Conservation (phyloP, 2,113 vertebrate genomes). For the Lycocorax pyrrhopterus region DNA sequence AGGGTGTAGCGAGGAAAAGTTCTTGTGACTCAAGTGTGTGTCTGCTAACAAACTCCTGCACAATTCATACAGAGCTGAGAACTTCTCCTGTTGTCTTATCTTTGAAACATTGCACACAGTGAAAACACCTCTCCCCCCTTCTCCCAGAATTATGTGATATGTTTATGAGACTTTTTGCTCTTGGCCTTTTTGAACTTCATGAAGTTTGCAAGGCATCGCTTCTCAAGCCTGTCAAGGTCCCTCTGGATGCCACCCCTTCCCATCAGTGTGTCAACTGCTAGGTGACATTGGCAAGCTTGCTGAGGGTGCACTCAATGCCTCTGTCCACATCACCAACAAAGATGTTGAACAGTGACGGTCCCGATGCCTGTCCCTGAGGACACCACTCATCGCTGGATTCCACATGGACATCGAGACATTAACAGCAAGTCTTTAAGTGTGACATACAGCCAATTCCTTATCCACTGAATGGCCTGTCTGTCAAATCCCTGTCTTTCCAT, state of each 20-base stretch:
- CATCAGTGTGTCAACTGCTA: neutral
- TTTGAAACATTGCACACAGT: neutral
- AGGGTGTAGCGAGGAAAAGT: neutral
- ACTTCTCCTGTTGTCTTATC: neutral
- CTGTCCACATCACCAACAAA: too few relatives aligned
- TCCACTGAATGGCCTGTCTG: neutral
- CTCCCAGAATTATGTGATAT: neutral
- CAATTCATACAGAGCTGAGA: neutral
- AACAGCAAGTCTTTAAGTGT: neutral
- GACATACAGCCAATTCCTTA: neutral
- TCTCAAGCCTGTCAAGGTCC: neutral
- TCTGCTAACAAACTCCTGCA: neutral
- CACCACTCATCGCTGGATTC: neutral
- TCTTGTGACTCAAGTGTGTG: neutral
- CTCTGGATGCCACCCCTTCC: neutral
- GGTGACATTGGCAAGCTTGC: neutral
- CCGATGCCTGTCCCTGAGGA: neutral
- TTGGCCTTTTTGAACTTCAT: neutral
- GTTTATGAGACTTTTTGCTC: neutral
- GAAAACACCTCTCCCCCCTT: neutral
- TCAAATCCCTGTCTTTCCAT: neutral
- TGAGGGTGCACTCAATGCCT: neutral
- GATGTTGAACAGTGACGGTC: neutral
- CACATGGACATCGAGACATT: accelerated
- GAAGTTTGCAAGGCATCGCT: accelerated